Evolutionary conservation across 2,797 vertebrate genomes (phyloP).

Genomic region (Lepilemur ruficaudatus): DNA sequence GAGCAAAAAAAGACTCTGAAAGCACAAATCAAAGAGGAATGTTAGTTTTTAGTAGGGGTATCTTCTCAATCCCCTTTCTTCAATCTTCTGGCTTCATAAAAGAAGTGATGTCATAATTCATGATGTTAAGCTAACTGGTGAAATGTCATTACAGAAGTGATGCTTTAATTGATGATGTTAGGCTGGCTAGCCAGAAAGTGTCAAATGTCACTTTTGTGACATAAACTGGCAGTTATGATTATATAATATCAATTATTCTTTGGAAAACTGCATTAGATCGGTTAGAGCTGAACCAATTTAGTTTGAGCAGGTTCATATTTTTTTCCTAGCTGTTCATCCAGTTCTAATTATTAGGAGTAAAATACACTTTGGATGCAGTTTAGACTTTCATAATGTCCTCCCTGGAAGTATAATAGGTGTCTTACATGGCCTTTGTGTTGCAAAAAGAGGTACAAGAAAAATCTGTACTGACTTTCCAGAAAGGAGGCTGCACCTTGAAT

Average conservation of each 20-base stretch:
- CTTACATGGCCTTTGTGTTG: constrained; percentile 25
- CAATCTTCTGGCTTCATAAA: constrained; percentile 74
- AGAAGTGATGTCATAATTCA: constrained; percentile 83
- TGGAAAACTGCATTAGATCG: constrained; percentile 81
- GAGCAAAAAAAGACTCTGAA: not conserved
- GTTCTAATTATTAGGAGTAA: constrained; percentile 82
- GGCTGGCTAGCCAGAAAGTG: constrained; percentile 80
- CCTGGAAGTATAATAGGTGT: constrained; percentile 32
- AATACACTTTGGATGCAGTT: constrained; percentile 80
- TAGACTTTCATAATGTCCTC: constrained; percentile 77
- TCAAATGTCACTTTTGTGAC: constrained; percentile 84
- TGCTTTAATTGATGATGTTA: constrained; percentile 85
- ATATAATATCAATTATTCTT: constrained; percentile 87
- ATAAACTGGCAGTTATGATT: constrained; percentile 86
- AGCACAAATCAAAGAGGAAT: constrained; percentile 18
- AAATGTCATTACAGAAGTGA: constrained; percentile 82
- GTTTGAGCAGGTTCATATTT: constrained; percentile 80
- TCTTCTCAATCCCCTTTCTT: constrained; percentile 35
- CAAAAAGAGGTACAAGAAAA: constrained; percentile 15
- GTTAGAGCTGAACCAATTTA: constrained; percentile 76
- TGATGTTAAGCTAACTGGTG: constrained; percentile 76
- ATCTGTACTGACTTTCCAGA: not conserved
- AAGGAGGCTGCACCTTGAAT: not conserved
- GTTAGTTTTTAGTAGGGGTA: not conserved
- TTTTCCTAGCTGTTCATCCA: constrained; percentile 80